These are phyloP conservation scores for Aplochiton taeniatus DNA, from an alignment of 2,797 vertebrate genomes.

Conservation along the genomic window DNA sequence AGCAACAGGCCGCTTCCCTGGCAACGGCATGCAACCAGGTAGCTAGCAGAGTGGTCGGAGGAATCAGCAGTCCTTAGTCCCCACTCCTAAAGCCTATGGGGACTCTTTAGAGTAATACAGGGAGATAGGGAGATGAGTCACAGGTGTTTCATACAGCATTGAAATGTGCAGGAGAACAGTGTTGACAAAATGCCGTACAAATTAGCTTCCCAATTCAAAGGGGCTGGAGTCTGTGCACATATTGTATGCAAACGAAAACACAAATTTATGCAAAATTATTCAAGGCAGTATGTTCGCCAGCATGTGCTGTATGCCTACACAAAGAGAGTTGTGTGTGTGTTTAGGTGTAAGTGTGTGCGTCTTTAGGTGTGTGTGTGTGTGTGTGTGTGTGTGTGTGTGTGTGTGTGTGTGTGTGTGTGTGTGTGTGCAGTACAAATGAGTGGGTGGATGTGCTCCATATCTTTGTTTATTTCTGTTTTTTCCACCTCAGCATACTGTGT, in stretches of 20 bases:
- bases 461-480: background rate
- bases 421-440: background rate
- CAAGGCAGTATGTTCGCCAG: background rate
- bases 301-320: background rate
- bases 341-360: background rate
- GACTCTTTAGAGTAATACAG: too few relatives aligned
- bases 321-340: background rate
- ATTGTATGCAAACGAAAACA: background rate
- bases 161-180: background rate
- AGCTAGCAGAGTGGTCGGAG: background rate
- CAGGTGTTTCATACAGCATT: background rate
- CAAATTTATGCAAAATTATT: constrained; percentile 2
- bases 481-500: too few relatives aligned
- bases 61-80: too few relatives aligned
- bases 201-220: too few relatives aligned
- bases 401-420: background rate
- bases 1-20: constrained; percentile 10
- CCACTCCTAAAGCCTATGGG: too few relatives aligned
- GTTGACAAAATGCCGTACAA: background rate
- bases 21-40: constrained; percentile 4
- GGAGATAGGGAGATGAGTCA: too few relatives aligned
- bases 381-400: constrained; percentile 8
- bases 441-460: background rate
- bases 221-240: background rate
- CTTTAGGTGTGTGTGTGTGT: background rate